These are phyloP conservation scores for Pandemis corylana DNA, from an alignment of 2,888 invertebrate species.

Conservation along the genomic window DNA sequence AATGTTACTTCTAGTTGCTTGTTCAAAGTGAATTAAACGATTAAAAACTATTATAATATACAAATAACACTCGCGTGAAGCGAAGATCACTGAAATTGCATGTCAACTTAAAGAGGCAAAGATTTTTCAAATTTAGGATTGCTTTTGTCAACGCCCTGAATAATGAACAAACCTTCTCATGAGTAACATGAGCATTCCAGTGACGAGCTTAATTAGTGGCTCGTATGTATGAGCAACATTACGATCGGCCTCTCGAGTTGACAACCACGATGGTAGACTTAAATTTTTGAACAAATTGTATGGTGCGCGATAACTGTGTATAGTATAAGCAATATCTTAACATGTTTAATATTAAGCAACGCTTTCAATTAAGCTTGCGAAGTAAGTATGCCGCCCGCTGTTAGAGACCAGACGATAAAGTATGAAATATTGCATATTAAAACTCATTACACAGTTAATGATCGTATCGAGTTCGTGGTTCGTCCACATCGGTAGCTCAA, in stretches of 20 bases:
- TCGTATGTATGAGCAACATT: conserved; percentile 62
- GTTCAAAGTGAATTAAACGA: not conserved
- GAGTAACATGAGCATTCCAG: conserved; percentile 44
- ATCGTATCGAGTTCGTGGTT: conserved; percentile 13
- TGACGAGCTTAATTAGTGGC: conserved; percentile 56
- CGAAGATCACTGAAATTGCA: too few species aligned
- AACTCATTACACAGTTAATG: conserved; percentile 37
- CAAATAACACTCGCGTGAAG: too few species aligned
- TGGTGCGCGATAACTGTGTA: not conserved
- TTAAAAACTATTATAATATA: too few species aligned
- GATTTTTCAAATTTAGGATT: conserved; percentile 62
- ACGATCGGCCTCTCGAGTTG: conserved; percentile 44
- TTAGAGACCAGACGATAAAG: conserved; percentile 30
- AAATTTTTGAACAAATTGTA: conserved; percentile 36
- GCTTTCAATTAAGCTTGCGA: conserved; percentile 32
- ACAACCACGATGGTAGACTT: conserved; percentile 34
- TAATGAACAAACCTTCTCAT: conserved; percentile 49
- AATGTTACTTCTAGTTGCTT: conserved; percentile 11
- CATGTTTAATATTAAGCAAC: conserved; percentile 30
- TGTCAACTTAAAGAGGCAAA: conserved; percentile 33
- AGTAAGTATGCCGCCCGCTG: conserved; percentile 28
- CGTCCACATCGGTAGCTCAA: not conserved
- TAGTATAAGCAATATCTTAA: conserved; percentile 38
- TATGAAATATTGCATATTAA: conserved; percentile 23
- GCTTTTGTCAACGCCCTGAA: conserved; percentile 58